Evolutionary conservation across 2,888 invertebrate species (phyloP).

Genomic region (Dione vanillae): DNA sequence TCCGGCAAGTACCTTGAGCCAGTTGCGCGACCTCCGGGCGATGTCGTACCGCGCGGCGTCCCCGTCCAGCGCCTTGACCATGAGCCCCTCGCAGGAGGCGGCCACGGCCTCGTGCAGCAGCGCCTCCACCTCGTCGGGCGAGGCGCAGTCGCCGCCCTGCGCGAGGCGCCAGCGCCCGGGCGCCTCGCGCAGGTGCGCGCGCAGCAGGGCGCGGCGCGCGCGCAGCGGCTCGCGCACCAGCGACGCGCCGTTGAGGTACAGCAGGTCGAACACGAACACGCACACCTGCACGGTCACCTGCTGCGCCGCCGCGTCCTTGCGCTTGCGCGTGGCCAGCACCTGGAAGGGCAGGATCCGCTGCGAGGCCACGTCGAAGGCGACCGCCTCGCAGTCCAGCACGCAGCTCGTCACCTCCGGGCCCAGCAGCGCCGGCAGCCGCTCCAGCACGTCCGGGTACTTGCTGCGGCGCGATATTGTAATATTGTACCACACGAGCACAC

Average conservation of each 20-base stretch:
- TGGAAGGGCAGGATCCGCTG: conserved; percentile 98
- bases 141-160: conserved; percentile 90
- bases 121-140: conserved; percentile 95
- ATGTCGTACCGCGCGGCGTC: conserved; percentile 97
- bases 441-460: conserved; percentile 98
- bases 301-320: conserved; percentile 88
- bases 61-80: conserved; percentile 97
- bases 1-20: conserved; percentile 75
- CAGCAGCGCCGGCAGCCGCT: conserved; percentile 84
- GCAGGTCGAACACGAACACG: conserved; percentile 97
- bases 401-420: conserved; percentile 88
- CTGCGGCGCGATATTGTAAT: too few relatives aligned
- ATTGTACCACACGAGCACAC: too few relatives aligned
- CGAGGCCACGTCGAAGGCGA: conserved; percentile 96
- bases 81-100: conserved; percentile 98
- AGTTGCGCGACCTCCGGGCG: conserved; percentile 96
- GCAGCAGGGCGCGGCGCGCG: conserved; percentile 89
- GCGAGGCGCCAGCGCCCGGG: conserved; percentile 91
- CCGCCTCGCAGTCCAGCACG: conserved; percentile 98
- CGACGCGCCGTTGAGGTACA: conserved; percentile 94
- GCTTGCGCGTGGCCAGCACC: conserved; percentile 95
- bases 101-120: conserved; percentile 96
- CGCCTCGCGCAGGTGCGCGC: conserved; percentile 84
- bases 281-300: conserved; percentile 91
- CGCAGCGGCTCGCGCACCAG: conserved; percentile 91